Percentiles rank a stretch among this genome's conserved stretches.
These are phyloP conservation scores for Lepidocyrtinus sp. DNA, from an alignment of 2,888 invertebrate genomes.

Conservation along the genomic window DNA sequence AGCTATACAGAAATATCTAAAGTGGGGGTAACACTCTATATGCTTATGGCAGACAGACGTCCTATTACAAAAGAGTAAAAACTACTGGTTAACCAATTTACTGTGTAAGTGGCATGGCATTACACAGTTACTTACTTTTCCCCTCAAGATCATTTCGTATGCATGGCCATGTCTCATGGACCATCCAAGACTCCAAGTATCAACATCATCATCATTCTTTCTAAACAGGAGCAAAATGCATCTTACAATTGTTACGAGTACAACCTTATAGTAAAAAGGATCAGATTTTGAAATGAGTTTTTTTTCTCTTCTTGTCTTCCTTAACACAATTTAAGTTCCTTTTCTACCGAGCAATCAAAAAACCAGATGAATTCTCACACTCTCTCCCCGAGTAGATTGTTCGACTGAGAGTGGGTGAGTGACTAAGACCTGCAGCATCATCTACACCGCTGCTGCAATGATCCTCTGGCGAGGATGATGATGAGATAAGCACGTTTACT, in stretches of 20 bases:
- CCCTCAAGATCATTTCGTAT: slow-evolving; percentile 43
- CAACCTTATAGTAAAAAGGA: too few relatives aligned
- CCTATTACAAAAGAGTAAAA: slow-evolving; percentile 52
- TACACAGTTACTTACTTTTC: slow-evolving; percentile 55
- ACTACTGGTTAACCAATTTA: slow-evolving; percentile 61
- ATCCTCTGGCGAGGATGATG: slow-evolving; percentile 33
- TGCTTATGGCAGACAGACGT: slow-evolving; percentile 49
- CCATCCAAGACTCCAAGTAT: slow-evolving; percentile 27
- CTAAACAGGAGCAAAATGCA: neutral
- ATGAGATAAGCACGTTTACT: slow-evolving; percentile 36
- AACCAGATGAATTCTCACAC: slow-evolving; percentile 60
- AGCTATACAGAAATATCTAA: slow-evolving; percentile 20
- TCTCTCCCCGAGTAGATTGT: slow-evolving; percentile 44
- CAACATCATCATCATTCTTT: slow-evolving; percentile 19
- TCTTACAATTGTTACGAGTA: too few relatives aligned
- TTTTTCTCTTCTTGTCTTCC: slow-evolving; percentile 48
- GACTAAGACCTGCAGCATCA: slow-evolving; percentile 53
- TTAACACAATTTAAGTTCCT: slow-evolving; percentile 56
- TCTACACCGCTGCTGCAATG: slow-evolving; percentile 47
- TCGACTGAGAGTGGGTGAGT: slow-evolving; percentile 35
- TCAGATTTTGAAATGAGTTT: slow-evolving; percentile 23
- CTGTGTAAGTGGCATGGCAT: slow-evolving; percentile 54
- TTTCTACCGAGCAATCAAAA: slow-evolving; percentile 54
- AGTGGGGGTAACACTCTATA: too few relatives aligned
- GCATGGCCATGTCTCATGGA: slow-evolving; percentile 52